phyloP scores from a whole-genome alignment of 2,113 vertebrate species.

The Sus scrofa region DNA sequence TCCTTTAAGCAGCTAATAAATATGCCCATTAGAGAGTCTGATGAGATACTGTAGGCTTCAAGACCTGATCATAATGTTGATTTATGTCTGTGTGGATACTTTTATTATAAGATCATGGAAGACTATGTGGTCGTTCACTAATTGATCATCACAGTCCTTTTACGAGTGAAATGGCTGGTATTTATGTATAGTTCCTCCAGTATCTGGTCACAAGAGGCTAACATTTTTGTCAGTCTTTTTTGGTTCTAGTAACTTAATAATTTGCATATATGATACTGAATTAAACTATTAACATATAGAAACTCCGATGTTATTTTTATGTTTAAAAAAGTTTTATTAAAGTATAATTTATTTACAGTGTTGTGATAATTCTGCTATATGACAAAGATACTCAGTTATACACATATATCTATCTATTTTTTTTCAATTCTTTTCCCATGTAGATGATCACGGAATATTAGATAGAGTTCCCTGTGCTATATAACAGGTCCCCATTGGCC shows the following conservation, averaged over 20 bases:
- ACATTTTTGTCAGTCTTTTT: slow-evolving; percentile 59
- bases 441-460: too few species aligned
- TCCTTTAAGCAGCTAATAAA: slow-evolving; percentile 47
- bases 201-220: slow-evolving; percentile 11
- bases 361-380: too few species aligned
- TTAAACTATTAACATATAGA: slow-evolving; percentile 52
- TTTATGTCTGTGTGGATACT: slow-evolving; percentile 10
- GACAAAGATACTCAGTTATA: too few species aligned
- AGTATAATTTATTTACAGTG: too few species aligned
- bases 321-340: too few species aligned
- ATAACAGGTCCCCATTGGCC: too few species aligned
- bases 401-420: too few species aligned
- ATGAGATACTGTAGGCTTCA: background rate
- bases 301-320: too few species aligned
- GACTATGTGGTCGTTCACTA: background rate
- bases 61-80: background rate
- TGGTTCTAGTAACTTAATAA: background rate
- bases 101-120: slow-evolving; percentile 45
- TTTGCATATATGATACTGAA: background rate
- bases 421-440: too few species aligned
- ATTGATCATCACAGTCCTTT: slow-evolving; percentile 28
- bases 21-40: slow-evolving; percentile 44
- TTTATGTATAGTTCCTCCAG: slow-evolving; percentile 48
- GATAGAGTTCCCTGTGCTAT: too few species aligned
- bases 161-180: background rate